These are phyloP conservation scores for Xenopus laevis DNA, from an alignment of 2,113 vertebrate species.

Conservation along the genomic window DNA sequence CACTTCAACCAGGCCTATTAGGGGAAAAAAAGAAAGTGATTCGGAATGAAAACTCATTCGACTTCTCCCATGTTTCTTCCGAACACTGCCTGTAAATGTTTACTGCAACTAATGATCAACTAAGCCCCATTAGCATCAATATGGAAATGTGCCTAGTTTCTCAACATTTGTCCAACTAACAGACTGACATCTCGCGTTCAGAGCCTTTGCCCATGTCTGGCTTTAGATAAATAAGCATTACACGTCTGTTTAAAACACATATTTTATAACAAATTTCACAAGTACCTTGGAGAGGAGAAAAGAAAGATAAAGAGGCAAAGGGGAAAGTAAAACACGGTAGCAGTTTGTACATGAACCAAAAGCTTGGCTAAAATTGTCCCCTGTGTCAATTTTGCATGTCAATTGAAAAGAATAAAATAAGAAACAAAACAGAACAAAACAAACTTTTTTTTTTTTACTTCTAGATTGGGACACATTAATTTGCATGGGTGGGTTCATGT, in stretches of 20 bases:
- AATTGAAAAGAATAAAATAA: constrained; percentile 48
- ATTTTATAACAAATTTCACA: constrained; percentile 63
- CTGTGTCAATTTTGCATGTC: constrained; percentile 56
- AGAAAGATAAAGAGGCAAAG: background rate
- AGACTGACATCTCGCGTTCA: background rate
- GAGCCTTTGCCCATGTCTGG: constrained; percentile 1
- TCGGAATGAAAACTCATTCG: no score
- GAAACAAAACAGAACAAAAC: no score
- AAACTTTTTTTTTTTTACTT: constrained; percentile 18
- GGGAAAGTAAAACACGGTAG: constrained; percentile 50
- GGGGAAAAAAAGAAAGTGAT: no score
- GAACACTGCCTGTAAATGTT: constrained; percentile 70
- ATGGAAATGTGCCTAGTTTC: background rate
- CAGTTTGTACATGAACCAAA: constrained; percentile 53
- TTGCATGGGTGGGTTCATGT: constrained; percentile 56
- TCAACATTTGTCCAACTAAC: background rate
- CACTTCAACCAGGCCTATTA: constrained; percentile 13
- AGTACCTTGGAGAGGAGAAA: constrained; percentile 49
- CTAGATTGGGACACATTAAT: constrained; percentile 33
- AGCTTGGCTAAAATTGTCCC: constrained; percentile 52
- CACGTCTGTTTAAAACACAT: constrained; percentile 53
- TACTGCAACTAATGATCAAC: constrained; percentile 49
- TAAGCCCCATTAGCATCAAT: background rate
- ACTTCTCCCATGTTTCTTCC: constrained; percentile 2
- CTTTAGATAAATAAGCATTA: constrained; percentile 60